Conservation (phyloP, 2,888 invertebrate genomes). For the Zonitis immaculata region DNA sequence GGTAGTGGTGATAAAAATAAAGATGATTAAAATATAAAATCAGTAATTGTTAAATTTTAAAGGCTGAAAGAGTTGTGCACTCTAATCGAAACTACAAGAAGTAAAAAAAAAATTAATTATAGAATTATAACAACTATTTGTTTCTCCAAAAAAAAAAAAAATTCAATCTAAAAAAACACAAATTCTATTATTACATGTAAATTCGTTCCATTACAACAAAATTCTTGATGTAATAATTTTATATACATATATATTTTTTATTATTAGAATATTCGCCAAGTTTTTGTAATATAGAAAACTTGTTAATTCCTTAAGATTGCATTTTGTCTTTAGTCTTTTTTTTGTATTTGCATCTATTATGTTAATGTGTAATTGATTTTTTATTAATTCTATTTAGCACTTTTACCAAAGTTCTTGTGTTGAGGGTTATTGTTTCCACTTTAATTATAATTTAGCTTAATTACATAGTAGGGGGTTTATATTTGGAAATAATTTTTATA, state of each 20-base stretch:
- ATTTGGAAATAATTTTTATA: not conserved
- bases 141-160: no score
- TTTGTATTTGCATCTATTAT: not conserved
- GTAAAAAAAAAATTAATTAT: not conserved
- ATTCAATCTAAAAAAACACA: no score
- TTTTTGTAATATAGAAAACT: not conserved
- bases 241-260: not conserved
- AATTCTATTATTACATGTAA: no score
- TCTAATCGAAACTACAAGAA: conserved; percentile 6
- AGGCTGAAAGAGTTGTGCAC: conserved; percentile 27
- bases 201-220: no score
- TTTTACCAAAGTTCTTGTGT: not conserved
- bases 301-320: not conserved
- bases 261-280: not conserved
- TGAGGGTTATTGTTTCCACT: not conserved
- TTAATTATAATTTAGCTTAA: not conserved
- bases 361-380: not conserved
- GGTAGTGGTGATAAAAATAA: conserved; percentile 48
- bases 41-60: conserved; percentile 11
- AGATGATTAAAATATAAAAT: conserved; percentile 33
- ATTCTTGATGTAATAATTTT: not conserved
- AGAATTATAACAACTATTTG: no score
- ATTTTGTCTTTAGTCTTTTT: not conserved
- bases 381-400: not conserved
- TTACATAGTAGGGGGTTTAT: not conserved